A percentile compares a stretch with the other conserved stretches of the same genome.
Conservation (phyloP, 1,140 invertebrate genomes). For the Leptinotarsa undecemlineata region DNA sequence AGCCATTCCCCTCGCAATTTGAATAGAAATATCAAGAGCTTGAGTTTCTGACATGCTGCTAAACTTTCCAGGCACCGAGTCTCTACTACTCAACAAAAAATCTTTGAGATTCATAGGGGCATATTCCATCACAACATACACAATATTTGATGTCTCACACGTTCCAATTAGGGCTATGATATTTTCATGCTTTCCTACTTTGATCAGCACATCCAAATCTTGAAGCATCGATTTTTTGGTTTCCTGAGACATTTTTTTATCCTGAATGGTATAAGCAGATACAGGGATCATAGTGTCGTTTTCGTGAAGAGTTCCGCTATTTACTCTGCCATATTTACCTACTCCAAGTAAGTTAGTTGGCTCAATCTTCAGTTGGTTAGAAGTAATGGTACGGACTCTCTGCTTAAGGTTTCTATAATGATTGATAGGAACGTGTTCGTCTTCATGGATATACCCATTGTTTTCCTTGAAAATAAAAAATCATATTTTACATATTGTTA, state of each 20-base stretch:
- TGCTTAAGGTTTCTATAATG: slow-evolving; percentile 75
- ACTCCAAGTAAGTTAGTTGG: slow-evolving; percentile 67
- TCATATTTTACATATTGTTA: too few species aligned
- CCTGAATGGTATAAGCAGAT: slow-evolving; percentile 58
- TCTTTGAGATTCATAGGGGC: slow-evolving; percentile 70
- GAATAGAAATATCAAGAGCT: slow-evolving; percentile 61
- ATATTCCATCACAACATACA: slow-evolving; percentile 72
- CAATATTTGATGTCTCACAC: slow-evolving; percentile 73
- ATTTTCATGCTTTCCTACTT: slow-evolving; percentile 70
- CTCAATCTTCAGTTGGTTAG: slow-evolving; percentile 69
- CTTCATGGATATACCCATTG: slow-evolving; percentile 73
- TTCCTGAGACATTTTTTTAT: slow-evolving; percentile 64
- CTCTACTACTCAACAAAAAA: slow-evolving; percentile 65
- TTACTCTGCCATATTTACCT: slow-evolving; percentile 77
- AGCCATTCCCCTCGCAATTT: slow-evolving; percentile 69
- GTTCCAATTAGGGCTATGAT: slow-evolving; percentile 77
- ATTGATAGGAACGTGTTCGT: slow-evolving; percentile 66
- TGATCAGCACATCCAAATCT: slow-evolving; percentile 73
- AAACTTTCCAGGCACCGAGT: slow-evolving; percentile 65
- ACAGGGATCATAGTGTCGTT: slow-evolving; percentile 54
- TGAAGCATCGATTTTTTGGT: slow-evolving; percentile 71
- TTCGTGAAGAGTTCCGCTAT: slow-evolving; percentile 67
- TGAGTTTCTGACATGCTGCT: slow-evolving; percentile 65
- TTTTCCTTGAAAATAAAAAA: slow-evolving; percentile 62
- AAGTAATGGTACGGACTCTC: slow-evolving; percentile 73